Percentiles rank a stretch among this genome's conserved stretches.
phyloP scores from a whole-genome alignment of 37 sponge, comb jelly and placozoan genomes.

The Ephydatia muelleri region DNA sequence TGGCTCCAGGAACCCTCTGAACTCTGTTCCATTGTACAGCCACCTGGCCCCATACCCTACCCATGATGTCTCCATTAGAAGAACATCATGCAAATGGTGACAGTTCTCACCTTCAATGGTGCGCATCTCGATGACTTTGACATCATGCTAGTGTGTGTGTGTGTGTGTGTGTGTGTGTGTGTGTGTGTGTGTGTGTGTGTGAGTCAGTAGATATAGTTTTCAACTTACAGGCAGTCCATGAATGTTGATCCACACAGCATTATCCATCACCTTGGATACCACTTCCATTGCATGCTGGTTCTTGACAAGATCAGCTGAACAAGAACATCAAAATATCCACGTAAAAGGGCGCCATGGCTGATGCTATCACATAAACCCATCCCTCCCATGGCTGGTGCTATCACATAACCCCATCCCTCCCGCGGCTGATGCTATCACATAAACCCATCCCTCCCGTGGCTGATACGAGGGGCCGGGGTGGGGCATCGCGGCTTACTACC shows the following conservation, averaged over 20 bases:
- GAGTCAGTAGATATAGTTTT: neutral
- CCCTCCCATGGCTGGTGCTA: neutral
- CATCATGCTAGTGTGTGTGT: constrained; percentile 54
- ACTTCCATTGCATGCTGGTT: constrained; percentile 66
- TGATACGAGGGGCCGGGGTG: neutral
- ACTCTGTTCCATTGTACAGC: constrained; percentile 74
- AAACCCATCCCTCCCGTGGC: neutral
- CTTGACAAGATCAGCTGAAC: constrained; percentile 59
- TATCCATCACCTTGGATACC: constrained; percentile 31
- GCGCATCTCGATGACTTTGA: constrained; percentile 68
- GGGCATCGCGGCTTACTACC: constrained; percentile 45
- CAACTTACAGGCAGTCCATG: constrained; percentile 56
- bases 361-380: neutral
- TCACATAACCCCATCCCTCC: neutral
- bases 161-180: too few species aligned
- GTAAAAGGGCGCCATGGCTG: neutral
- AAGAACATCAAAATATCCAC: constrained; percentile 6
- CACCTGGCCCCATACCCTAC: constrained; percentile 77
- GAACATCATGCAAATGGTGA: too few species aligned
- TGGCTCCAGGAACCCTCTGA: constrained; percentile 86
- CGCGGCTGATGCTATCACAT: neutral
- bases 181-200: too few species aligned
- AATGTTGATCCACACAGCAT: constrained; percentile 77
- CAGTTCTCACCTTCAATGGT: constrained; percentile 47
- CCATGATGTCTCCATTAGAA: neutral